phyloP scores from a whole-genome alignment of 2,797 vertebrate genomes.

The Chelidonichthys spinosus region DNA sequence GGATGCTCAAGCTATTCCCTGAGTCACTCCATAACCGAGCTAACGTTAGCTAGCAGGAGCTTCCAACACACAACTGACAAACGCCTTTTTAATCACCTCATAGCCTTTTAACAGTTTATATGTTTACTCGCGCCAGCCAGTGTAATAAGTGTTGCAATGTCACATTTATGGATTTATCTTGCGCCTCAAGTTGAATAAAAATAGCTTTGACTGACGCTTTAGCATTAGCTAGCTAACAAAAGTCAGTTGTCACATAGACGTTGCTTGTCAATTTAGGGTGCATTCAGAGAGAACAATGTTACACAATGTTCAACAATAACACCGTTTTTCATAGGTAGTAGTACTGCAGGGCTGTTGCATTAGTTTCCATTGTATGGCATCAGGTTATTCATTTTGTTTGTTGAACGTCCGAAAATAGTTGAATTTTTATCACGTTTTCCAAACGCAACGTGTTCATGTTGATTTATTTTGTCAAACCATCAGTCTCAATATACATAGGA shows the following conservation, averaged over 20 bases:
- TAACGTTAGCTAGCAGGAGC: slow-evolving; percentile 71
- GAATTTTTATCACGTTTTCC: neutral
- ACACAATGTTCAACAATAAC: neutral
- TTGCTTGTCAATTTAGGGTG: neutral
- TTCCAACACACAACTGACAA: slow-evolving; percentile 45
- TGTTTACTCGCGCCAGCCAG: rapidly evolving
- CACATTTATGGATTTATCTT: rapidly evolving
- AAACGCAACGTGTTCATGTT: neutral
- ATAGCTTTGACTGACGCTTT: slow-evolving; percentile 14
- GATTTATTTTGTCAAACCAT: neutral
- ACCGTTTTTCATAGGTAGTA: neutral
- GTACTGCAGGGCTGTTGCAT: neutral
- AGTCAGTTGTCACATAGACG: neutral
- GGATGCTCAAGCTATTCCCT: slow-evolving; percentile 42
- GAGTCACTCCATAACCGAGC: slow-evolving; percentile 66
- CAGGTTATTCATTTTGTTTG: neutral
- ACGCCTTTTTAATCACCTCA: neutral
- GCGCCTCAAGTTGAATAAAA: neutral
- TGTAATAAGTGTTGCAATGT: neutral
- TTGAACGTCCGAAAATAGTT: neutral
- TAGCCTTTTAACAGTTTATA: neutral
- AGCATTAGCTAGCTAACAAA: slow-evolving; percentile 54
- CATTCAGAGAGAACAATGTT: neutral
- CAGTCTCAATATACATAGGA: neutral
- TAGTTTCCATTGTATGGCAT: neutral